Evolutionary conservation across 2,888 invertebrate species (phyloP), one percentile per base, ranked within the genome.

Genomic region (Xestia xanthographa): DNA sequence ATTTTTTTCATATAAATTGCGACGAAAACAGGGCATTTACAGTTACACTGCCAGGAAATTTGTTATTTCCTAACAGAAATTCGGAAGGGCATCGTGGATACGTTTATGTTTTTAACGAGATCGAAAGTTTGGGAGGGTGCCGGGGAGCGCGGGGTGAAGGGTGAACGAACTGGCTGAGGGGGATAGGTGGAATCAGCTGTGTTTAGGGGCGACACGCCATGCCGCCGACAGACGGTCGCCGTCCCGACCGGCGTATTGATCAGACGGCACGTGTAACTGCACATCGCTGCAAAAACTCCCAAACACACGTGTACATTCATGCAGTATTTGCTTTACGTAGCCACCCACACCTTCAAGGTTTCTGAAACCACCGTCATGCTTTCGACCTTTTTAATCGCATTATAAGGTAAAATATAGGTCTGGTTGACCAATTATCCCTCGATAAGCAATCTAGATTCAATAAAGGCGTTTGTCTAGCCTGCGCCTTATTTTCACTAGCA

Each of bases 231-330:
- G 92, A 91, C 90, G 93, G 95, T 90, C 96, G 97, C 92, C 97
- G 97, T 94, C 96, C 96, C 90, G 97, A 95, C 94, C 93, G 94
- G 82, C 93, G 95, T 90, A 96, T 96, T 92, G 93, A 95, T 90
- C 97, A 97, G 93, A 92, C 95, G 84, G 86, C 88, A 88, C 88
- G 87, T 88, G 87, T 84, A 84, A 71, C 66, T 88, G 95, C 97
- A 78, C 80, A 91, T 97, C 93, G 94, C 82, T 88, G 85, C 85
- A 82, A 92, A 77, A 85, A 75, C 90, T 76, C 56, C 26, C 45
- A 63, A 80, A 80, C 20, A 76, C 22, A 14, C 17, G 17, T 29
- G 20, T 14, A 58, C 17, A 17, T 50, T 50, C 11, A 58, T 87
- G 85, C 70, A 26, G 82, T 77, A 66, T 78, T 73, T 56, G 50